Evolutionary conservation across 2,113 vertebrate species (phyloP), one percentile per base, ranked within the genome.

Genomic region (Ceyx cyanopectus): DNA sequence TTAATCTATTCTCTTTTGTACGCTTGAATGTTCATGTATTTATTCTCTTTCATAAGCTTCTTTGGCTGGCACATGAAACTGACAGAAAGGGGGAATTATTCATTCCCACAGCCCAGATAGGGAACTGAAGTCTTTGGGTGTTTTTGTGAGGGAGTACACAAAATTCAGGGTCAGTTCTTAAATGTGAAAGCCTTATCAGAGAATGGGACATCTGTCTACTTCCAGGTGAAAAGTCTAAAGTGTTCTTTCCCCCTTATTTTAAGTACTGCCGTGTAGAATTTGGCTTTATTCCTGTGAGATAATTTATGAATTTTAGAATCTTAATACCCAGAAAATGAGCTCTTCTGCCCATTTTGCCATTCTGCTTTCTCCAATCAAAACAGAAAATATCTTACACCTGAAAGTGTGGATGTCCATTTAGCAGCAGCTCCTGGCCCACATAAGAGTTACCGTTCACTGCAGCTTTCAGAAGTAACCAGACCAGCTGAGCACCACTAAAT

Each of bases 1-100:
- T 81, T 89, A 85, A 91, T 83, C 62, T 62, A 15, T 74, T 94
- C 75, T 89, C 75, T 95, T 81, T 74, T 40, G 60, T 30, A 51
- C 0, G 8, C 29, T 60, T 80, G 41, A 66, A 67, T 40, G 68
- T 56, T 87, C 51, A 51, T 54, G 43, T 60, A 56, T 90, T 92
- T 90, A 56, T 90, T 94, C 81, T 77, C 75, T 89, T 87, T 79
- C 45, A 68, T 89, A 87, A 82, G 16, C 34, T 87, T 26, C 29
- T 95, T 69, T 85, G 51, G 32, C 60, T 91, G 63, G 51, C 63
- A 80, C 20, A 23, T 15, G 29, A 54, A 46, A 51, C 56, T 5
- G 43, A 85, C 43, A 63, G 34, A 76, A 68, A 66, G 30, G 10
- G 14, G 10, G 8, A 14, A 74, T 85, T 82, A 48, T 65, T 87